Evolutionary conservation across 2,888 invertebrate species (phyloP).

Genomic region (Cerastoderma edule): DNA sequence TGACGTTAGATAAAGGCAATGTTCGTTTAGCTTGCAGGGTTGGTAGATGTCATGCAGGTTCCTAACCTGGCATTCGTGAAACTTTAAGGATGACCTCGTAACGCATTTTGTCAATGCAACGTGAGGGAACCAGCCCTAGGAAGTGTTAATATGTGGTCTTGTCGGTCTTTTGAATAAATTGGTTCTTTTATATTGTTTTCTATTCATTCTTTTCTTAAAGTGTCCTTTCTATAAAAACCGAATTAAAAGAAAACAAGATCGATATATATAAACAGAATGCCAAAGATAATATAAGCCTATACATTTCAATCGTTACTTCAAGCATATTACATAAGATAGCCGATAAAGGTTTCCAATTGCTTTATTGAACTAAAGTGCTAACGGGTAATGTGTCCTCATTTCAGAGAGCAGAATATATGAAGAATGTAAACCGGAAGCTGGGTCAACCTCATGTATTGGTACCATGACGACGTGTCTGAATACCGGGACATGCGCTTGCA

Average conservation of each 20-base stretch:
- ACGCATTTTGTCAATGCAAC: too few relatives aligned
- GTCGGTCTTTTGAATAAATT: too few relatives aligned
- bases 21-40: too few relatives aligned
- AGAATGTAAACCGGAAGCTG: not conserved
- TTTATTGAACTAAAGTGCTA: too few relatives aligned
- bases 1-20: too few relatives aligned
- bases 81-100: too few relatives aligned
- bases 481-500: not conserved
- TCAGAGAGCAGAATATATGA: not conserved
- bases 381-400: too few relatives aligned
- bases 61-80: too few relatives aligned
- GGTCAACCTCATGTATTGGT: not conserved
- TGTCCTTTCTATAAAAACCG: not conserved
- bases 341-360: not conserved
- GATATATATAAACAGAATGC: not conserved
- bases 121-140: too few relatives aligned
- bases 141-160: too few relatives aligned
- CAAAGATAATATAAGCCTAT: not conserved
- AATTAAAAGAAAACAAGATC: not conserved
- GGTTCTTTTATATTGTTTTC: too few relatives aligned
- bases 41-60: too few relatives aligned
- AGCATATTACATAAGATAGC: not conserved
- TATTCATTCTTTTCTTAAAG: not conserved
- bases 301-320: not conserved
- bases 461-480: not conserved